Evolutionary conservation across 2,888 invertebrate genomes (phyloP), one percentile per base, ranked within the genome.

Genomic region (Ormia ochracea): DNA sequence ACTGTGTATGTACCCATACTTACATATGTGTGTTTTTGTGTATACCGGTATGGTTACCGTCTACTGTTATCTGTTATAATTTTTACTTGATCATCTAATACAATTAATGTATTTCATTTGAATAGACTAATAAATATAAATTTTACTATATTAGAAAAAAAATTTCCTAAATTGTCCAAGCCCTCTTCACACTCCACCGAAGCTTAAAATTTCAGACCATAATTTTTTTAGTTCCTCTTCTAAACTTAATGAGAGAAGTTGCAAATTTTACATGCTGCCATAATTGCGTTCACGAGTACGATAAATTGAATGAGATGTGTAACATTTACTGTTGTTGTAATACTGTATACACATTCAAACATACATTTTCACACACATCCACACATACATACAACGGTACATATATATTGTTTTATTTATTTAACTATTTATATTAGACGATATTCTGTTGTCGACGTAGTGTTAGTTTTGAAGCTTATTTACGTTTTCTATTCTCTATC

Each of bases 371-470:
- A 36, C 36, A 36, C n/a, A n/a, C n/a, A 36, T 36, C n/a, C n/a
- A n/a, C n/a, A n/a, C n/a, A n/a, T n/a, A n/a, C n/a, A n/a, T n/a
- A n/a, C n/a, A n/a, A n/a, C n/a, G n/a, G 12, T 36, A 12, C n/a
- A 4, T 36, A 36, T 6, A 12, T 41, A 17, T 41, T 14, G 54
- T 61, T 61, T 33, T 72, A 61, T 72, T 54, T 63, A 43, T 63
- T 63, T 63, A 72, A 72, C 52, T 63, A 63, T 72, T 72, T 61
- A 43, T 72, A 61, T 43, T 72, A 61, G 70, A 59, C 38, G 23
- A 52, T 61, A 61, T 14, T 21, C 23, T 59, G 26, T 28, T 41
- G 38, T 5, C 52, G 50, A 28, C 50, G 28, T 23, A 54, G 12
- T 41, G 9, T 61, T 56, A 19, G 43, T 50, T n/a, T 41, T 21